Percentiles rank a stretch among this genome's conserved stretches.
Evolutionary conservation across 2,113 vertebrate species (phyloP).

Genomic region (Anhinga rufa): DNA sequence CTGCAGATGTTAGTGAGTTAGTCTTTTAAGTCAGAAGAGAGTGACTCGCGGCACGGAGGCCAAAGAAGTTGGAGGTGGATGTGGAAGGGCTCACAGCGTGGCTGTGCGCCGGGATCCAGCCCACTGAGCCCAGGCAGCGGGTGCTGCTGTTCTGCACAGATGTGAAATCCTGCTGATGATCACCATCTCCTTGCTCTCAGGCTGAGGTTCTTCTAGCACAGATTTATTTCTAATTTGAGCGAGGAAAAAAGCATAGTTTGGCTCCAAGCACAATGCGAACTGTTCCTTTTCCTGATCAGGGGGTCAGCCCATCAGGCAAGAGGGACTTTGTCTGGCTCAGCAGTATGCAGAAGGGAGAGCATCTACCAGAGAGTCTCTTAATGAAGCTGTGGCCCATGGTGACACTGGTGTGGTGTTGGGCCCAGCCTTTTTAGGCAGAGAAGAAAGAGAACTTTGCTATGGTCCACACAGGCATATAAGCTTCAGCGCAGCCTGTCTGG

Average conservation of each 20-base stretch:
- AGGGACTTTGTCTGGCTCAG: neutral
- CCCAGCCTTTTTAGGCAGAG: neutral
- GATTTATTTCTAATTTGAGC: neutral
- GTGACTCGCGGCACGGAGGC: neutral
- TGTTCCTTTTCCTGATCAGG: fast-evolving
- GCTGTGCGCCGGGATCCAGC: neutral
- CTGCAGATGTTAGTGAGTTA: neutral
- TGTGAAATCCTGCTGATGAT: neutral
- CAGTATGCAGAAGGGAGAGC: neutral
- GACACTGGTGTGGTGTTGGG: neutral
- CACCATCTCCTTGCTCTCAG: neutral
- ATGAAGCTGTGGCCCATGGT: fast-evolving
- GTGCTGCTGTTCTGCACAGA: neutral
- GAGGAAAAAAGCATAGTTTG: neutral
- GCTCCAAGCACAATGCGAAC: neutral
- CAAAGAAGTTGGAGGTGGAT: neutral
- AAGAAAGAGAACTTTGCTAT: neutral
- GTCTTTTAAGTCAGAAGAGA: no score
- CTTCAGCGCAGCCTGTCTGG: neutral
- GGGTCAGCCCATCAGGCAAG: neutral
- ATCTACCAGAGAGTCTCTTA: neutral
- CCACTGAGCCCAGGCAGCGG: neutral
- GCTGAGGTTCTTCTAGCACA: neutral
- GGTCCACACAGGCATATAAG: neutral
- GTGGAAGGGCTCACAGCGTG: neutral